phyloP scores from a whole-genome alignment of 1,140 invertebrate species.

The Drosophila murphyi region DNA sequence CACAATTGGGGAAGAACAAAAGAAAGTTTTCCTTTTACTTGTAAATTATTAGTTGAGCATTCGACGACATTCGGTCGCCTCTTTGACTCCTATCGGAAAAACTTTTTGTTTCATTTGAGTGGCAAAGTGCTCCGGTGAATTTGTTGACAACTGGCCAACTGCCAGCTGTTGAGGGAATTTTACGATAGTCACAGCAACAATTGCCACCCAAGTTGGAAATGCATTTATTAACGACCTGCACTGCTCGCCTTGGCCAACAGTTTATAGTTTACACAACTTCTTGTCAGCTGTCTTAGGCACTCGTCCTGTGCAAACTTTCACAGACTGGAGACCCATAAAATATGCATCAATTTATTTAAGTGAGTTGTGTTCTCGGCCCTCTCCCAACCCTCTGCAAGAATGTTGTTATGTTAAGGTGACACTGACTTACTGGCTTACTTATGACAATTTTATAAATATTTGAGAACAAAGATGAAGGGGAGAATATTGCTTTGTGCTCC shows the following conservation, averaged over 20 bases:
- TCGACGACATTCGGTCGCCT: conserved; percentile 59
- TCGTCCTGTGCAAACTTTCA: not conserved
- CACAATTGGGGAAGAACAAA: not conserved
- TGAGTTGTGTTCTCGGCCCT: not conserved
- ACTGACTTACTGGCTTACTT: too few relatives aligned
- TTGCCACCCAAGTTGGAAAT: conserved; percentile 19
- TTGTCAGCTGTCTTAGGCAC: not conserved
- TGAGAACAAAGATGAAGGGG: too few relatives aligned
- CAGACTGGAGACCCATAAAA: not conserved
- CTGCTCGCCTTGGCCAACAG: not conserved
- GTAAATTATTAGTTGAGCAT: conserved; percentile 75
- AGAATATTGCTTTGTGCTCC: too few relatives aligned
- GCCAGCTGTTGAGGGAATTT: not conserved
- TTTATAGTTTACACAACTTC: not conserved
- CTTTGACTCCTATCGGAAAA: conserved; percentile 48
- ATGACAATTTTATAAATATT: too few relatives aligned
- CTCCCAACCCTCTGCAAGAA: too few relatives aligned
- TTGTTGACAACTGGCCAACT: conserved; percentile 22
- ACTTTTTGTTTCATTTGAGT: conserved; percentile 62
- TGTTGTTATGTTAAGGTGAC: too few relatives aligned
- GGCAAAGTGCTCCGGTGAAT: conserved; percentile 27
- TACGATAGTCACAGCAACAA: conserved; percentile 2
- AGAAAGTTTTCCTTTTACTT: conserved; percentile 46
- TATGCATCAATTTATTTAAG: not conserved
- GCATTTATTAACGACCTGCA: conserved; percentile 1